Evolutionary conservation across 2,113 vertebrate genomes (phyloP).

Genomic region (Podarcis muralis): DNA sequence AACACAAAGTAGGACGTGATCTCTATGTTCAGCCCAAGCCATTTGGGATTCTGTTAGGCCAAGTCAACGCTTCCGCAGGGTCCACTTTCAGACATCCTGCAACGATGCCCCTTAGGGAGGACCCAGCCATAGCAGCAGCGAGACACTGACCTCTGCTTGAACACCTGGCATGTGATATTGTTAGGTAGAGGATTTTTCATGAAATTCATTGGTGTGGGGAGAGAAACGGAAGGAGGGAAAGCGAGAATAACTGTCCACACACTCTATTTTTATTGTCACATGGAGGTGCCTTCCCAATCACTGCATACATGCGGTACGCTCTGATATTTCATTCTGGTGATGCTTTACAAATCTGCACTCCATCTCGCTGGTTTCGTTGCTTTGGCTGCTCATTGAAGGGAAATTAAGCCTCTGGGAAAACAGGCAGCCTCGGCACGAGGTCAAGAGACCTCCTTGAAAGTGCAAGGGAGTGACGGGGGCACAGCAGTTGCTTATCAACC

Average conservation of each 20-base stretch:
- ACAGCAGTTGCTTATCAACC: constrained; percentile 33
- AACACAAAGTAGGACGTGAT: background rate
- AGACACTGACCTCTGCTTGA: fast-evolving
- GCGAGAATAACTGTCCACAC: constrained; percentile 30
- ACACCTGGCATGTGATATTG: constrained; percentile 24
- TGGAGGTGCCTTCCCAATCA: constrained; percentile 62
- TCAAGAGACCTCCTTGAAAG: constrained; percentile 61
- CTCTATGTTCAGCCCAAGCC: background rate
- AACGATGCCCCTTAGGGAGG: background rate
- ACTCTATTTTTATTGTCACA: constrained; percentile 67
- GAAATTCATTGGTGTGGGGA: constrained; percentile 9
- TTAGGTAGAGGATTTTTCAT: background rate
- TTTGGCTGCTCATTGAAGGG: constrained; percentile 52
- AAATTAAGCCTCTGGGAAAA: constrained; percentile 56
- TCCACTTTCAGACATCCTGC: fast-evolving
- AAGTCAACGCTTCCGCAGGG: background rate
- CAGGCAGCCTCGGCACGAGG: constrained; percentile 41
- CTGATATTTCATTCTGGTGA: constrained; percentile 61
- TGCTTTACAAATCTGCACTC: constrained; percentile 66
- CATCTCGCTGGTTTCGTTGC: constrained; percentile 47
- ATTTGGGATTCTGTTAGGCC: background rate
- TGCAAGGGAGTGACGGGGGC: constrained; percentile 38
- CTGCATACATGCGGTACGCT: constrained; percentile 57
- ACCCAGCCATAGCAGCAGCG: background rate
- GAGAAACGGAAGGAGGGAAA: constrained; percentile 19